Conservation (phyloP, 2,797 vertebrate species). For the Pelobates cultripes region DNA sequence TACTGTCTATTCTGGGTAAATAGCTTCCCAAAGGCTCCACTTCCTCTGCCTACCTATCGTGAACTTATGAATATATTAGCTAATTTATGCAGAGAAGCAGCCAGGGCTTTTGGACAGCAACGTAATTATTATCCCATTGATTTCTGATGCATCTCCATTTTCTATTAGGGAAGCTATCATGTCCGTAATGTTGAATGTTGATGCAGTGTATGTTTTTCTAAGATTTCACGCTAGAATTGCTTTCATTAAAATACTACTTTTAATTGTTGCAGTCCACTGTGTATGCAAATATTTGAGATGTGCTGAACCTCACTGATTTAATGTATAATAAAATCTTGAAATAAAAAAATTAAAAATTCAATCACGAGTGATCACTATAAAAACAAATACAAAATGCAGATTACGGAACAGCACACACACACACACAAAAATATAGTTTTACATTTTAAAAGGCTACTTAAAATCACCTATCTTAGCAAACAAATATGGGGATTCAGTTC, state of each 20-base stretch:
- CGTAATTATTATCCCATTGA: slow-evolving; percentile 82
- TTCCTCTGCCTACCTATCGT: slow-evolving; percentile 55
- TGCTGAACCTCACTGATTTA: slow-evolving; percentile 47
- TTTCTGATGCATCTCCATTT: slow-evolving; percentile 81
- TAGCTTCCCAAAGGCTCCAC: slow-evolving; percentile 71
- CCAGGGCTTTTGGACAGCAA: slow-evolving; percentile 63
- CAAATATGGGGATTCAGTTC: no score
- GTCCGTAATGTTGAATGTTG: slow-evolving; percentile 61
- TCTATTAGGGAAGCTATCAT: slow-evolving; percentile 69
- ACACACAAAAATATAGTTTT: no score
- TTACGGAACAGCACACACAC: slow-evolving; percentile 18
- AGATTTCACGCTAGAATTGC: slow-evolving; percentile 70
- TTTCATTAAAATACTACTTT: slow-evolving; percentile 63
- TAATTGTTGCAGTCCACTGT: slow-evolving; percentile 57
- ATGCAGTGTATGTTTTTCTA: slow-evolving; percentile 66
- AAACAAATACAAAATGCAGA: slow-evolving; percentile 22
- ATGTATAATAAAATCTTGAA: slow-evolving; percentile 32
- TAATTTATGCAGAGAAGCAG: slow-evolving; percentile 68
- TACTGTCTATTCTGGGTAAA: slow-evolving; percentile 71
- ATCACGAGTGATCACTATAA: no score
- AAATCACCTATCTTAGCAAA: no score
- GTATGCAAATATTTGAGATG: slow-evolving; percentile 54
- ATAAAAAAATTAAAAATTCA: slow-evolving; percentile 24
- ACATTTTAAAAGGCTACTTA: no score
- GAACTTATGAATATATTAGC: slow-evolving; percentile 67